A percentile compares a stretch with the other conserved stretches of the same genome.
These are phyloP conservation scores for Mionectes olivaceus DNA, from an alignment of 2,797 vertebrate genomes.

Conservation along the genomic window DNA sequence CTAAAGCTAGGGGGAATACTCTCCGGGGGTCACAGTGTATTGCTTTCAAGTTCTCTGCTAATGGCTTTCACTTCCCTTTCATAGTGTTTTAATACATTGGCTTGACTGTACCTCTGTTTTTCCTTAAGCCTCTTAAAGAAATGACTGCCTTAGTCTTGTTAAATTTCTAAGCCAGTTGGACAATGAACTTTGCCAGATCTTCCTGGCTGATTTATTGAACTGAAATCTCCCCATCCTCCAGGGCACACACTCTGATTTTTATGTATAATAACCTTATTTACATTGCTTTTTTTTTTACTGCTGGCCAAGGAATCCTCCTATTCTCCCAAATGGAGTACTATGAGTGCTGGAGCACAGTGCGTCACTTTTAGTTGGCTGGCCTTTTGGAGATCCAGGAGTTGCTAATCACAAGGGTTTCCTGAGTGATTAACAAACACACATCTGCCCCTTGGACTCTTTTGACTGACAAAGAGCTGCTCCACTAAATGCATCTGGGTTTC, in stretches of 20 bases:
- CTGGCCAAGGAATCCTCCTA: conserved; percentile 31
- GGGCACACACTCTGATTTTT: conserved; percentile 15
- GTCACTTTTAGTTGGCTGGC: conserved; percentile 37
- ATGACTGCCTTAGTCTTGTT: conserved; percentile 14
- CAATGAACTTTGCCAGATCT: conserved; percentile 47
- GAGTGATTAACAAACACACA: conserved; percentile 28
- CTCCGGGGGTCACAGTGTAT: neutral
- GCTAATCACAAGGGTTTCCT: conserved; percentile 52
- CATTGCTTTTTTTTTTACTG: conserved; percentile 28
- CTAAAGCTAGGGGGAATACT: neutral
- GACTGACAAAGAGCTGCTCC: conserved; percentile 33
- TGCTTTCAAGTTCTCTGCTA: conserved; percentile 42
- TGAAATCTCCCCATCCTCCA: conserved; percentile 30
- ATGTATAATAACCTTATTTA: conserved; percentile 42
- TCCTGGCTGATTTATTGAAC: conserved; percentile 56
- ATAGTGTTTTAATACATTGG: neutral
- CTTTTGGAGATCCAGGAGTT: conserved; percentile 42
- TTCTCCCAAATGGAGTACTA: conserved; percentile 37
- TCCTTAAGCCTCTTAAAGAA: conserved; percentile 30
- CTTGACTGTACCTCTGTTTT: conserved; percentile 41
- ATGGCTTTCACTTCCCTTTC: conserved; percentile 40
- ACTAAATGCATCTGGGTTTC: conserved; percentile 17
- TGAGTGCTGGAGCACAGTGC: conserved; percentile 16
- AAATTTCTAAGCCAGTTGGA: conserved; percentile 51
- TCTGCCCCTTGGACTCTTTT: conserved; percentile 46